Percentiles rank a stretch among this genome's conserved stretches.
phyloP scores from a whole-genome alignment of 2,113 vertebrate species.

The Apeltes quadracus region DNA sequence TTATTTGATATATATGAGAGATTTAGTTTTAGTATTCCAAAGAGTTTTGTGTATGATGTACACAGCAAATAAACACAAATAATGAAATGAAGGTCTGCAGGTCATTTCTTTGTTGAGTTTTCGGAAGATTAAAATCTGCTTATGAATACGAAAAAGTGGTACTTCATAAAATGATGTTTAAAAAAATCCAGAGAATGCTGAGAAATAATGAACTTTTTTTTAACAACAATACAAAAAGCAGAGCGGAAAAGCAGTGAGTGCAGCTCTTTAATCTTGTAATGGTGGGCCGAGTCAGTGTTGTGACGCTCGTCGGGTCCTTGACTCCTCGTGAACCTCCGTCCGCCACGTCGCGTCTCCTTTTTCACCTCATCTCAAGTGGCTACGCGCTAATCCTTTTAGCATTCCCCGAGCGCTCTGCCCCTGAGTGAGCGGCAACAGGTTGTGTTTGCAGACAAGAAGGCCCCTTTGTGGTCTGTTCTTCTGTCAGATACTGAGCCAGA shows the following conservation, averaged over 20 bases:
- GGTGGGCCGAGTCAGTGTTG: slow-evolving; percentile 27
- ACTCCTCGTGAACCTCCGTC: slow-evolving; percentile 36
- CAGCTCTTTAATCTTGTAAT: slow-evolving; percentile 22
- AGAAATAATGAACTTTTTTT: neutral
- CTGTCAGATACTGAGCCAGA: neutral
- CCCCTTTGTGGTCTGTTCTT: slow-evolving; percentile 44
- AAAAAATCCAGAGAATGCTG: neutral
- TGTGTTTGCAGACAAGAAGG: slow-evolving; percentile 62
- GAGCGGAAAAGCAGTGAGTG: neutral
- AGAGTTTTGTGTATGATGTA: slow-evolving; percentile 73
- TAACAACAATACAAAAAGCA: neutral
- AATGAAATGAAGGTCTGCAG: slow-evolving; percentile 43
- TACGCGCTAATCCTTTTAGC: slow-evolving; percentile 62
- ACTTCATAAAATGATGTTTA: too few relatives aligned
- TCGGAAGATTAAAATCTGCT: neutral
- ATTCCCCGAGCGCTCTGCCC: slow-evolving; percentile 60
- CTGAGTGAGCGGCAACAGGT: slow-evolving; percentile 63
- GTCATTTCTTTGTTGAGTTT: neutral
- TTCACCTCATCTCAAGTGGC: slow-evolving; percentile 69
- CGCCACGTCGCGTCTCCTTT: slow-evolving; percentile 54
- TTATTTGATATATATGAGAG: slow-evolving; percentile 55
- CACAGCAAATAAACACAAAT: slow-evolving; percentile 73
- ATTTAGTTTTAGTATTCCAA: slow-evolving; percentile 72
- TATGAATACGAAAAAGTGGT: neutral
- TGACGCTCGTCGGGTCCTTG: slow-evolving; percentile 28